Percentiles rank a stretch among this genome's conserved stretches.
These are phyloP conservation scores for Yponomeuta sedellus DNA, from an alignment of 2,888 invertebrate species.

Conservation along the genomic window DNA sequence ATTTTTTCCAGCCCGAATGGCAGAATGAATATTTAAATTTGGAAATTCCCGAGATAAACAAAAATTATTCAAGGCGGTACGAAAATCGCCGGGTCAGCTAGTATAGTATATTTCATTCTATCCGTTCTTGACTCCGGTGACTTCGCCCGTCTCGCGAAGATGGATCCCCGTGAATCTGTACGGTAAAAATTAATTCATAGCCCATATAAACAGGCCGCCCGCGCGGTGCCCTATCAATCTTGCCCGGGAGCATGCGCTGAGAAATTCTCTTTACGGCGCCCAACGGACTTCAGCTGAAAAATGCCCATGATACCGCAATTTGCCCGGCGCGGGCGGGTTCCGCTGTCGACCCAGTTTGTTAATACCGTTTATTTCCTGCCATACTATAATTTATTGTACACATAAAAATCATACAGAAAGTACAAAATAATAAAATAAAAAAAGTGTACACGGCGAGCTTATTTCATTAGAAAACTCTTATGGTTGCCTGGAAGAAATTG, in stretches of 20 bases:
- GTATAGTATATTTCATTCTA: too few species aligned
- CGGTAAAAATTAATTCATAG: conserved; percentile 35
- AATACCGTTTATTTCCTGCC: neutral
- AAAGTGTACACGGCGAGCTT: too few species aligned
- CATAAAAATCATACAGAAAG: too few species aligned
- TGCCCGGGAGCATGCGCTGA: conserved; percentile 25
- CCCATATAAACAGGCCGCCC: conserved; percentile 34
- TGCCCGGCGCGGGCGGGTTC: conserved; percentile 5
- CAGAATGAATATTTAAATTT: too few species aligned
- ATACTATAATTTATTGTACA: too few species aligned
- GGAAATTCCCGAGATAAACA: too few species aligned
- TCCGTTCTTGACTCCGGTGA: neutral
- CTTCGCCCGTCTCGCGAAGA: neutral
- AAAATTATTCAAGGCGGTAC: too few species aligned
- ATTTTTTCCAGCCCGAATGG: too few species aligned
- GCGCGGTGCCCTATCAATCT: conserved; percentile 39
- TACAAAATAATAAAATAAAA: too few species aligned
- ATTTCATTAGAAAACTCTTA: too few species aligned
- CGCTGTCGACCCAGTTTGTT: neutral
- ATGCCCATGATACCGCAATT: conserved; percentile 14
- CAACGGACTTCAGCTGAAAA: conserved; percentile 14
- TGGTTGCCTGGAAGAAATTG: too few species aligned
- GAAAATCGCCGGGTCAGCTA: too few species aligned
- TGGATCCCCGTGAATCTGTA: neutral
- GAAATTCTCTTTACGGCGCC: conserved; percentile 25